These are phyloP conservation scores for Oryctes rhinoceros DNA, from an alignment of 1,140 invertebrate genomes.

Conservation along the genomic window DNA sequence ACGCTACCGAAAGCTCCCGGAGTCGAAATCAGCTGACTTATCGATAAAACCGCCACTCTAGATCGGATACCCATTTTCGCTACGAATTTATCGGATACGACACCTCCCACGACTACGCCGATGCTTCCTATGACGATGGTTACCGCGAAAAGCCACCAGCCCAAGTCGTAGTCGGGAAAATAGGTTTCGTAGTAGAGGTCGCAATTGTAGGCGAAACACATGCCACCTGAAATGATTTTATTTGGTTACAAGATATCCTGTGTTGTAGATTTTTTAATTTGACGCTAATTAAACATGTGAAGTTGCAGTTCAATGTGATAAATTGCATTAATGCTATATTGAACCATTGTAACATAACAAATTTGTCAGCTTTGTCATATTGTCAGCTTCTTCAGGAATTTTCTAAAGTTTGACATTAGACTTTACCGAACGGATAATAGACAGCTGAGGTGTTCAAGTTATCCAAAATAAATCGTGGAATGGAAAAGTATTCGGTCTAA, in stretches of 20 bases:
- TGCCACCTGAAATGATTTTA: slow-evolving; percentile 70
- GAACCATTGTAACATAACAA: too few species aligned
- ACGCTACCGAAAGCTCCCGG: slow-evolving; percentile 90
- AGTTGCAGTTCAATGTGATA: background rate
- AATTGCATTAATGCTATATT: too few species aligned
- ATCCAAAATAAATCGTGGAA: too few species aligned
- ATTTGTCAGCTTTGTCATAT: too few species aligned
- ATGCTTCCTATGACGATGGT: slow-evolving; percentile 87
- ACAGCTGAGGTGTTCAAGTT: too few species aligned
- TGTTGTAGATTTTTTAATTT: background rate
- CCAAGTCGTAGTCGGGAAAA: slow-evolving; percentile 86
- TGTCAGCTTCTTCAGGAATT: too few species aligned
- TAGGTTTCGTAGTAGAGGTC: slow-evolving; percentile 88
- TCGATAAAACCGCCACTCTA: slow-evolving; percentile 81
- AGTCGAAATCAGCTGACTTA: slow-evolving; percentile 86
- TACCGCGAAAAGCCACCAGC: slow-evolving; percentile 86
- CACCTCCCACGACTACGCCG: slow-evolving; percentile 87
- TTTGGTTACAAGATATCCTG: too few species aligned
- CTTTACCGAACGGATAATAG: too few species aligned
- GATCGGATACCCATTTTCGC: slow-evolving; percentile 87
- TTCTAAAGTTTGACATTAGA: too few species aligned
- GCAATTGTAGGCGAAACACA: slow-evolving; percentile 90
- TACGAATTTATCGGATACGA: slow-evolving; percentile 89
- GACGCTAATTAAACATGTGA: background rate
- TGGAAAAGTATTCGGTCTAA: too few species aligned